Evolutionary conservation across 2,888 invertebrate species (phyloP).

Genomic region (Pandemis heparana): DNA sequence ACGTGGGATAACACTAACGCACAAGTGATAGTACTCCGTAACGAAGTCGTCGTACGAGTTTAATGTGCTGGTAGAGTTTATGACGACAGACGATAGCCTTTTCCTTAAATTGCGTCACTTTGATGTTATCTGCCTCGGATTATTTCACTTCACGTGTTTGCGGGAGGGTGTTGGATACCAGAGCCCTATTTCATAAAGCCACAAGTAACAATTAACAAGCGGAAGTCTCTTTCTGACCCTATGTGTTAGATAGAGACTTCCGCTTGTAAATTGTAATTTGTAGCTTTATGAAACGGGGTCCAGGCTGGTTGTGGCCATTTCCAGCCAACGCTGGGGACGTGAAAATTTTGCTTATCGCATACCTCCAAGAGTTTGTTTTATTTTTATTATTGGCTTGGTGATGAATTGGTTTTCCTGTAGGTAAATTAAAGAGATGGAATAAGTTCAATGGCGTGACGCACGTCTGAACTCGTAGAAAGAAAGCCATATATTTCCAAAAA

Average conservation of each 20-base stretch:
- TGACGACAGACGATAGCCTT: conserved; percentile 19
- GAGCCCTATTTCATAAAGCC: no score
- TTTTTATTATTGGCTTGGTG: no score
- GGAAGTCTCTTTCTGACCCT: no score
- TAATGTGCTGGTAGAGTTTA: conserved; percentile 21
- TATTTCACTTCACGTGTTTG: background rate
- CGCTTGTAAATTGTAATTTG: no score
- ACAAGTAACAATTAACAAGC: no score
- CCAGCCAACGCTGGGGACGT: background rate
- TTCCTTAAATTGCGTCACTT: conserved; percentile 38
- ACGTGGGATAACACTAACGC: conserved; percentile 14
- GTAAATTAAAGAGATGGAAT: no score
- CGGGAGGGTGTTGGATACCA: conserved; percentile 1
- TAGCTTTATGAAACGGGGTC: no score
- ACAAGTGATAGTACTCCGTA: conserved; percentile 21
- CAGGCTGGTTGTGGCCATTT: background rate
- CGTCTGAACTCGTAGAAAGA: no score
- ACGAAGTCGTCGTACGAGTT: conserved; percentile 26
- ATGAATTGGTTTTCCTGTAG: background rate
- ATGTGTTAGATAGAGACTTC: no score
- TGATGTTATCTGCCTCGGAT: conserved; percentile 21
- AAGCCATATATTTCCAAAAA: no score
- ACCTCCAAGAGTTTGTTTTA: background rate
- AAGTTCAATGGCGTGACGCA: no score
- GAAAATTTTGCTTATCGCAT: background rate